A percentile compares a stretch with the other conserved stretches of the same genome.
Evolutionary conservation across 2,888 invertebrate genomes (phyloP).

Genomic region (Parascotia fuliginaria): DNA sequence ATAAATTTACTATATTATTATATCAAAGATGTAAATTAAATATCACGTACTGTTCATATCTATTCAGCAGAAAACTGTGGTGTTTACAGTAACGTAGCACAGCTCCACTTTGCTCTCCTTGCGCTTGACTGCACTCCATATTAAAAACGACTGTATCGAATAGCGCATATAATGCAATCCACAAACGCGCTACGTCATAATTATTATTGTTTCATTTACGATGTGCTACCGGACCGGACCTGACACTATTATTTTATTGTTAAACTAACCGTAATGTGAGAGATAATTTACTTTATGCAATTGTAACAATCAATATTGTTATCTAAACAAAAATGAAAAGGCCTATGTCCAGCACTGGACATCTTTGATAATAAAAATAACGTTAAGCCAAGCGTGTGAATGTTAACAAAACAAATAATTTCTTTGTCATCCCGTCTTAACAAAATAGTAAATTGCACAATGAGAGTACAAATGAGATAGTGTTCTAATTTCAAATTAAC

Average conservation of each 20-base stretch:
- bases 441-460: not conserved
- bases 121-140: conserved; percentile 21
- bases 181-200: conserved; percentile 9
- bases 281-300: conserved; percentile 40
- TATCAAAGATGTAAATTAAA: no score
- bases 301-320: no score
- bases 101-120: not conserved
- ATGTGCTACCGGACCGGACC: conserved; percentile 16
- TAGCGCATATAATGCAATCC: conserved; percentile 7
- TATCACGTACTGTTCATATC: no score
- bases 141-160: conserved; percentile 20
- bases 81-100: conserved; percentile 14
- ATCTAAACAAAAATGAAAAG: no score
- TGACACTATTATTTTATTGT: conserved; percentile 43
- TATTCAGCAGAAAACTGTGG: not conserved
- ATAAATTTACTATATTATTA: no score
- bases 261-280: conserved; percentile 34
- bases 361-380: no score
- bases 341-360: no score
- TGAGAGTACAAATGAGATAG: not conserved
- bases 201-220: conserved; percentile 27
- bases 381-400: no score
- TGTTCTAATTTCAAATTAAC: not conserved
- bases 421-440: no score
- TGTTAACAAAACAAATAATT: no score